Evolutionary conservation across 2,888 invertebrate genomes (phyloP).

Genomic region (Lithosia quadra): DNA sequence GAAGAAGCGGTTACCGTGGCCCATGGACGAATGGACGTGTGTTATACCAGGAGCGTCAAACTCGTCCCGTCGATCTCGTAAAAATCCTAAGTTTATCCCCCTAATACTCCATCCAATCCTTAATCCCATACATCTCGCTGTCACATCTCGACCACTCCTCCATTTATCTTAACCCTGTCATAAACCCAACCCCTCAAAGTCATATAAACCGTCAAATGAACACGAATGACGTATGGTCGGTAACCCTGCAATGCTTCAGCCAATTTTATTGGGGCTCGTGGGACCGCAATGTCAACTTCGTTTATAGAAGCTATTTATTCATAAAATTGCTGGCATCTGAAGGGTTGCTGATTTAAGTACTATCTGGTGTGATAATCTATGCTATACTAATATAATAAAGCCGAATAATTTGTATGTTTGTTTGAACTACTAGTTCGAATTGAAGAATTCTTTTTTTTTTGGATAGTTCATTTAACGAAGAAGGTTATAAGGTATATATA

Average conservation of each 20-base stretch:
- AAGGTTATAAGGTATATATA: too few species aligned
- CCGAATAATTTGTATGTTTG: too few species aligned
- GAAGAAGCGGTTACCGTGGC: too few species aligned
- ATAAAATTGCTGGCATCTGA: constrained; percentile 30
- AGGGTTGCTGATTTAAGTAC: neutral
- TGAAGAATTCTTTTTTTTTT: too few species aligned
- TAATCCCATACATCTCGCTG: neutral
- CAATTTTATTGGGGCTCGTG: constrained; percentile 31
- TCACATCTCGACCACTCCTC: neutral
- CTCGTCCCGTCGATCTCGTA: too few species aligned
- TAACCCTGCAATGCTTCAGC: constrained; percentile 31
- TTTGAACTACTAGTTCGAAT: too few species aligned
- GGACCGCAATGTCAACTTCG: constrained; percentile 23
- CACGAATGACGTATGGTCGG: constrained; percentile 35
- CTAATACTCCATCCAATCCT: neutral
- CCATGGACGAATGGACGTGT: too few species aligned
- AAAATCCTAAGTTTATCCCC: neutral
- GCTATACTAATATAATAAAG: too few species aligned
- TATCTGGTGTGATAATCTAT: neutral
- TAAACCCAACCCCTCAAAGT: constrained; percentile 13
- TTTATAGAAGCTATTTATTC: constrained; percentile 37
- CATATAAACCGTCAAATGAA: constrained; percentile 22
- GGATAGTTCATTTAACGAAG: too few species aligned
- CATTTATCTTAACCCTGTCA: constrained; percentile 17
- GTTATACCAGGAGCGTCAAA: too few species aligned